Conservation (phyloP, 2,797 vertebrate species). For the Benthosema pterotum region DNA sequence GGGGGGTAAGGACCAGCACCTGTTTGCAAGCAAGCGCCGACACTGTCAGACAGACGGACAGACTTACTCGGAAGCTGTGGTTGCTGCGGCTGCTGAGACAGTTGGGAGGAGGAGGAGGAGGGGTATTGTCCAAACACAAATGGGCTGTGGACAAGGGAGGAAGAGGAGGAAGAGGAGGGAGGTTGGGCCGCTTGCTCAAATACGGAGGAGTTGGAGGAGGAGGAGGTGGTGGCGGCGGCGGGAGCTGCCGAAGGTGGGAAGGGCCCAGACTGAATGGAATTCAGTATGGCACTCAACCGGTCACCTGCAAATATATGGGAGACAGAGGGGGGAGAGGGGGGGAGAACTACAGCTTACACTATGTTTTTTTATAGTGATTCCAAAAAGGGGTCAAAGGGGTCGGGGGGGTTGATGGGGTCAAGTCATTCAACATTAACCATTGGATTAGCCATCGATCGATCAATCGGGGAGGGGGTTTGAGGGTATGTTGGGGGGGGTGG, state of each 20-base stretch:
- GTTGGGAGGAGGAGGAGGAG: no score
- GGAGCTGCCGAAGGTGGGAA: conserved; percentile 93
- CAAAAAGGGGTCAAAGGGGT: no score
- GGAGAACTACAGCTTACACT: conserved; percentile 94
- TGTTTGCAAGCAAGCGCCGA: conserved; percentile 87
- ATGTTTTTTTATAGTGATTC: conserved; percentile 63
- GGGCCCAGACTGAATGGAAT: conserved; percentile 99
- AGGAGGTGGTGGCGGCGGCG: conserved; percentile 72
- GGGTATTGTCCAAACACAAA: conserved; percentile 99
- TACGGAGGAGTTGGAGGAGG: conserved; percentile 89
- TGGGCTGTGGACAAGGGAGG: conserved; percentile 99
- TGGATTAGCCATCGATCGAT: conserved; percentile 40
- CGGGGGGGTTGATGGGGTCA: conserved; percentile 27
- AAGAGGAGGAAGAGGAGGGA: conserved; percentile 98
- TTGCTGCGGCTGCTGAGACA: conserved; percentile 96
- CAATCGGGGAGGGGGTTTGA: conserved; percentile 41
- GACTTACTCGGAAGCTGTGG: conserved; percentile 99
- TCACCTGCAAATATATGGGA: conserved; percentile 98
- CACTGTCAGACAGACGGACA: conserved; percentile 92
- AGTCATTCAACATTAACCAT: conserved; percentile 47
- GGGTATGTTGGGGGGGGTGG: conserved; percentile 22
- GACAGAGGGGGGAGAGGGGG: conserved; percentile 87
- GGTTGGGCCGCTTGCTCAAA: conserved; percentile 99
- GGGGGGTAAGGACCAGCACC: conserved; percentile 78
- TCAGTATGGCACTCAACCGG: conserved; percentile 99